phyloP scores from a whole-genome alignment of 2,113 vertebrate species.

The Centropus unirufus region DNA sequence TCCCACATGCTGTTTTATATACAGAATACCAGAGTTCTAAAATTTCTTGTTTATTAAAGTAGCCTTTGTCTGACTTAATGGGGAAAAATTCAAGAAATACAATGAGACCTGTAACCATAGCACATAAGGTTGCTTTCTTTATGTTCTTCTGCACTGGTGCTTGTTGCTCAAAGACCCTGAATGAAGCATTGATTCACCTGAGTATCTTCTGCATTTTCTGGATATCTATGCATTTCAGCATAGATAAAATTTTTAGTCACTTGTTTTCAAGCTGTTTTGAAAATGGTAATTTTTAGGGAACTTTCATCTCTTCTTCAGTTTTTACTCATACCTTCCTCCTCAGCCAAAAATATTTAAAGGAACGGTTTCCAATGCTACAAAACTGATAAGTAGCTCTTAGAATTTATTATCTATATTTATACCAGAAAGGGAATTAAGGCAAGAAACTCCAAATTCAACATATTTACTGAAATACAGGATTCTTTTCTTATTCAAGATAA shows the following conservation, averaged over 20 bases:
- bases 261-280: not conserved
- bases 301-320: not conserved
- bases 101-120: not conserved
- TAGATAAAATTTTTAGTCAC: not conserved
- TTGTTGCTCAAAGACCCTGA: not conserved
- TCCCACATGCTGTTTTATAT: not conserved
- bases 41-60: not conserved
- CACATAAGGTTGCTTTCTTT: not conserved
- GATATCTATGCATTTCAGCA: not conserved
- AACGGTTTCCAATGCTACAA: not conserved
- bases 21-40: not conserved
- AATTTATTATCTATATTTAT: not conserved
- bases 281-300: not conserved
- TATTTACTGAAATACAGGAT: not conserved
- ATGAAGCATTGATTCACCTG: not conserved
- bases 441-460: not conserved
- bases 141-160: not conserved
- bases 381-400: not conserved
- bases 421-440: not conserved
- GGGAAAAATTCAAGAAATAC: not conserved
- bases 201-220: not conserved
- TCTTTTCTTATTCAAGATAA: not conserved
- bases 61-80: not conserved
- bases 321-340: not conserved
- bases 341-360: not conserved